Evolutionary conservation across 2,113 vertebrate genomes (phyloP).

Genomic region (Carassius gibelio): DNA sequence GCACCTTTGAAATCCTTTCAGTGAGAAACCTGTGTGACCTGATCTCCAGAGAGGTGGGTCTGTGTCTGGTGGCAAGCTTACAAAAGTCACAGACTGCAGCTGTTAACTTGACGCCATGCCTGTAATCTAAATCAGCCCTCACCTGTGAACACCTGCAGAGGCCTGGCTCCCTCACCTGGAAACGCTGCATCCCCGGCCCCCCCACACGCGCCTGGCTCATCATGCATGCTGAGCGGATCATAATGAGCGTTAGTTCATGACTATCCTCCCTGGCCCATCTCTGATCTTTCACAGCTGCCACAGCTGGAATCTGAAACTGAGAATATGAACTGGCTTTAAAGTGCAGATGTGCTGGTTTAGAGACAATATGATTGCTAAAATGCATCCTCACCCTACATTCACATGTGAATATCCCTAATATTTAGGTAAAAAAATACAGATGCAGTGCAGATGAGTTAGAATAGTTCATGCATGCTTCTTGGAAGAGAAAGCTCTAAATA

Average conservation of each 20-base stretch:
- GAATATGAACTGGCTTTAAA: slow-evolving; percentile 45
- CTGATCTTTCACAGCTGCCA: slow-evolving; percentile 48
- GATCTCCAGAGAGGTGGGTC: neutral
- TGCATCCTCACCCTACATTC: slow-evolving; percentile 10
- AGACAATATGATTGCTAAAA: slow-evolving; percentile 1
- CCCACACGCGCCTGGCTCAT: neutral
- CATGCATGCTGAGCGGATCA: slow-evolving; percentile 16
- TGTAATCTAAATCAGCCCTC: slow-evolving; percentile 39
- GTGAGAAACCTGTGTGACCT: neutral
- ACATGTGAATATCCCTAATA: neutral
- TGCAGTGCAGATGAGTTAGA: neutral
- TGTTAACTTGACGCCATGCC: slow-evolving; percentile 26
- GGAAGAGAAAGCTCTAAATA: neutral
- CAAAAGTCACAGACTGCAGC: slow-evolving; percentile 26
- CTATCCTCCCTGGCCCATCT: slow-evolving; percentile 40
- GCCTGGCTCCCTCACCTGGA: slow-evolving; percentile 21
- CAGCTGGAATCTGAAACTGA: slow-evolving; percentile 38
- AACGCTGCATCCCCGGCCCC: neutral
- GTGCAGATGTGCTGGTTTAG: slow-evolving; percentile 43
- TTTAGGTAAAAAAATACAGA: slow-evolving; percentile 11
- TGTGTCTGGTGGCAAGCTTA: slow-evolving; percentile 29
- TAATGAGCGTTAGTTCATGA: slow-evolving; percentile 42
- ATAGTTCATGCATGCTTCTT: slow-evolving; percentile 18
- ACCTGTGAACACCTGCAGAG: slow-evolving; percentile 44
- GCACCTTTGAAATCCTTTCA: neutral